phyloP scores from a whole-genome alignment of 1,140 invertebrate species.

The Cyclargus thomasi region DNA sequence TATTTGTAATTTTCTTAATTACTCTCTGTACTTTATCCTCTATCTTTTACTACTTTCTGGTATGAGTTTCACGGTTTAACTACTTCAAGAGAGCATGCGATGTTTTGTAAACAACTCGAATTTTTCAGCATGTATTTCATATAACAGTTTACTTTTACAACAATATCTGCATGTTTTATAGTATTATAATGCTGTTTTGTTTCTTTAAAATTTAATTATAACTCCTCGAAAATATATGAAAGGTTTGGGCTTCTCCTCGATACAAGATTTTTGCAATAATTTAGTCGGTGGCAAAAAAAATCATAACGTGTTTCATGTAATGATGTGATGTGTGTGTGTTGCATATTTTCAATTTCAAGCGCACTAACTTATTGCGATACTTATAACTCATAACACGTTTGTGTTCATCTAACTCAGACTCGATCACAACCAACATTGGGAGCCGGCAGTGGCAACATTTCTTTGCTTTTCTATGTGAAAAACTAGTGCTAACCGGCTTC shows the following conservation, averaged over 20 bases:
- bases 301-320: not conserved
- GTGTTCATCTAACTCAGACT: not conserved
- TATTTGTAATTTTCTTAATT: not conserved
- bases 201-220: not conserved
- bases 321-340: not conserved
- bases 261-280: too few species aligned
- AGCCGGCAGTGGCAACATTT: too few species aligned
- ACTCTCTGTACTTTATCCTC: constrained; percentile 1
- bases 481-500: too few species aligned
- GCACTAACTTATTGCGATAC: too few species aligned
- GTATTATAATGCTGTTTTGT: not conserved
- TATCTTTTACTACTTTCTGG: not conserved
- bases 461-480: too few species aligned
- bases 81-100: not conserved
- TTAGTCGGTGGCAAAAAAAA: not conserved
- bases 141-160: not conserved
- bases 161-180: not conserved
- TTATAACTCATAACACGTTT: too few species aligned
- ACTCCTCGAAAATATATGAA: not conserved
- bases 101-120: not conserved
- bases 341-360: not conserved
- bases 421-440: not conserved
- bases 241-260: too few species aligned
- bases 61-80: not conserved
- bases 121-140: not conserved